Base-by-base conservation (phyloP, 1,140 invertebrate genomes). In the Ephestia elutella region DNA sequence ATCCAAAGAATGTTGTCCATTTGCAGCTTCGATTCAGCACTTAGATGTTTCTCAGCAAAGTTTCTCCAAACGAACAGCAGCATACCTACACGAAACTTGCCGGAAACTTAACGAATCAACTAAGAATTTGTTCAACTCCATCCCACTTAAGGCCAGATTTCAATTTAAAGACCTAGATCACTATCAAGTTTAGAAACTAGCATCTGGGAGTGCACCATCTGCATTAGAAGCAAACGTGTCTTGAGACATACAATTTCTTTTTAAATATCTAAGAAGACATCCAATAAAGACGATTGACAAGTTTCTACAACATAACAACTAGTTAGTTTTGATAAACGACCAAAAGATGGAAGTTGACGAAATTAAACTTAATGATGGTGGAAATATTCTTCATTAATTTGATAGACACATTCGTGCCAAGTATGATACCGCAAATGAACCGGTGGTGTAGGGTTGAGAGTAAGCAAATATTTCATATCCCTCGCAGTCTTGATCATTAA, bases 81-180 rank as follows among this genome's bases (percentile, higher is more conserved):
- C 21, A 25, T 3, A 48, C 28, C 56, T 11, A 54, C 18, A 30
- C 19, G 53, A 18, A 59, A 59, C 57, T 53, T 32, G 11, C 15
- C n/a, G 3, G 17, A 67, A 71, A 67, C 60, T 68, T 70, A 62
- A 60, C 54, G 57, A 71, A 73, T 68, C 64, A 63, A 54, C 68
- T 60, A 28, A 59, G 63, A 35, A 17, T 55, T 59, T 59, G 56
- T 56, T 57, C 44, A 49, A 66, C 56, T 70, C 63, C 18, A 38
- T 54, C 35, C 57, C 61, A 61, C 51, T 66, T 54, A 49, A 10
- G 19, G 60, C 67, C 62, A 62, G 64, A 71, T 73, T 73, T 66
- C 63, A 68, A 69, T 73, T 73, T 71, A 65, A 73, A 69, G 62
- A 69, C 56, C 49, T 64, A 51, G 51, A 61, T 59, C 63, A 67